Evolutionary conservation across 2,888 invertebrate genomes (phyloP), one percentile per base, ranked within the genome.

Genomic region (Shargacucullia verbasci): DNA sequence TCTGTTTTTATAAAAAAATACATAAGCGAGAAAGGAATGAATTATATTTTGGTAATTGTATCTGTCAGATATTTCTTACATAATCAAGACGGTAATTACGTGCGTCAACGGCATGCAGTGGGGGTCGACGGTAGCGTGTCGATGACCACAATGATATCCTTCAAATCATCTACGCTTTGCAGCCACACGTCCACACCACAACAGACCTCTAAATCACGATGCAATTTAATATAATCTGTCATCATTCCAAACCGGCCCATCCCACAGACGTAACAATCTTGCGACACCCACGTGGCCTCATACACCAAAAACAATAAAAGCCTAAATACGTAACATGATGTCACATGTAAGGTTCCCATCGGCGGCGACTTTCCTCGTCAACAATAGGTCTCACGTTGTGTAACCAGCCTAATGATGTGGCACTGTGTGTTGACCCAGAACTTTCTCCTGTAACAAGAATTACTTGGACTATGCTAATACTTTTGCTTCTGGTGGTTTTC

Each of bases 361-460:
- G 44, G 27, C 25, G 20, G 2, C 46, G 4, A 54, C 70, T 73
- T 68, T 73, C 68, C 59, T 54, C 27, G 25, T 12, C 11, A 58
- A 71, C 62, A 73, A 66, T 76, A 41, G 67, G 14, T 61, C 59
- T 29, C 60, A 58, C 43, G 73, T 72, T 75, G 54, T 59, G 63
- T 55, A 67, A 74, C 34, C 5, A 1, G 39, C 43, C 57, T 60
- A 48, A 66, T 46, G 65, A 44, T 45, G 38, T 40, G 71, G 56
- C 59, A 68, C 60, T 70, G 72, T 58, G 55, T 71, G 61, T 56
- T 80, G 78, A 80, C 78, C 79, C 68, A 74, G 74, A 79, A 78
- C 80, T 80, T 80, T 80, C 80, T 74, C 79, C 71, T n/a, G 20
- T 37, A 33, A 31, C 44, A 35, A 48, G 35, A 15, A 35, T 35